Evolutionary conservation across 1,140 invertebrate species (phyloP), one percentile per base, ranked within the genome.

Genomic region (Drosophila sucinea): DNA sequence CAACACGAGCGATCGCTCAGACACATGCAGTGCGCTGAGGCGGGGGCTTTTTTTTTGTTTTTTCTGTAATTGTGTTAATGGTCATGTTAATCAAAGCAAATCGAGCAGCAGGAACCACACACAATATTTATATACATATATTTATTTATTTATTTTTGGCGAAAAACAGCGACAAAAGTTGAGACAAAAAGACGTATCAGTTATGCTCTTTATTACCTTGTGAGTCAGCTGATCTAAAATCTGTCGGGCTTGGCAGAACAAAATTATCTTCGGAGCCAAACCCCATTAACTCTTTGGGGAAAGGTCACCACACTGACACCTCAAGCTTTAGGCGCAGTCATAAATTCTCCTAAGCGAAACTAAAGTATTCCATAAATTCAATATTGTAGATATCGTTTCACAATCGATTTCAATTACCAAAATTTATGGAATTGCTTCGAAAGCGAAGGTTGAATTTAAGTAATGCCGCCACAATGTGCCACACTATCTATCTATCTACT

Each of bases 391-490:
- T 81, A 85, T 86, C 81, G 74, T 47, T 76, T 55, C 55, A 78
- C 61, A 86, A 87, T 86, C 83, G 78, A 77, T 77, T 87, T 73
- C 83, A 79, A 85, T 85, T 82, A 54, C 40, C 40, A 23, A 85
- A 87, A 86, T 82, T 73, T 82, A 79, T 82, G 71, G 83, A 82
- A 79, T 79, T 67, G 74, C 79, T 67, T 64, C 63, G 78, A 44
- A 73, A 70, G 5, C 67, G 79, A 86, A 86, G 79, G 83, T 62
- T 79, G 27, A 60, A 73, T 56, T 79, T 76, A 77, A 79, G 71
- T 79, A 83, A 57, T 32, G 62, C 66, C 35, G 60, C 29, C 29
- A 17, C 17, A 33, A 55, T 25, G 62, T 7, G 38, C 25, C 17
- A 17, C 17, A 17, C 83, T 30, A 30, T 79, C 82, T 86, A 86